phyloP scores from a whole-genome alignment of 2,113 vertebrate species.

The Oreochromis niloticus region DNA sequence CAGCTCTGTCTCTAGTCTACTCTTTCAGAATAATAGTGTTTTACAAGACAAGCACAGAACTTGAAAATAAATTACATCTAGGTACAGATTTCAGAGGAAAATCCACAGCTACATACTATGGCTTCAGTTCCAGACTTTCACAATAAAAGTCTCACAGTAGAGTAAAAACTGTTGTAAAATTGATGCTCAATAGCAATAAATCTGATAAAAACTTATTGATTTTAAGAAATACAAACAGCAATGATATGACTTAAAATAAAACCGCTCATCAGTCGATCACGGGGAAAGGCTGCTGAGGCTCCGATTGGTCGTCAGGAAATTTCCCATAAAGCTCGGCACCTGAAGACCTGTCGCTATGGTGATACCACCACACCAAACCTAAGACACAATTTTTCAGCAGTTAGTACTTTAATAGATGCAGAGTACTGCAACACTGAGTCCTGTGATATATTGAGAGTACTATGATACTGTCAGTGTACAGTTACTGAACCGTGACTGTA shows the following conservation, averaged over 20 bases:
- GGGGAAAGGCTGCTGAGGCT: constrained; percentile 77
- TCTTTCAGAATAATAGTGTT: background rate
- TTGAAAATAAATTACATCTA: background rate
- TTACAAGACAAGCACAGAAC: background rate
- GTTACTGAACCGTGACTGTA: background rate
- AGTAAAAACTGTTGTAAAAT: background rate
- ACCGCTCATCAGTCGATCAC: background rate
- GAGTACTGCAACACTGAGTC: constrained; percentile 45
- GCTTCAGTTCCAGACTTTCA: background rate
- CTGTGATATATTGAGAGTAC: background rate
- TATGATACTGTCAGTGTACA: background rate
- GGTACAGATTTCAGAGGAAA: background rate
- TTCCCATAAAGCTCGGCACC: constrained; percentile 85
- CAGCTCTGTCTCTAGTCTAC: background rate
- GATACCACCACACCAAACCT: constrained; percentile 93
- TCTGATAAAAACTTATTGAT: background rate
- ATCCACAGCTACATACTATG: background rate
- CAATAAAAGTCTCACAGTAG: background rate
- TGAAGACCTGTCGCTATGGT: constrained; percentile 83
- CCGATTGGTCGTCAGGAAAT: constrained; percentile 75
- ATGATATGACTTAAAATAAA: background rate
- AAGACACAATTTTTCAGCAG: background rate
- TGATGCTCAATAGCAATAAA: background rate
- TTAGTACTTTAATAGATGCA: background rate
- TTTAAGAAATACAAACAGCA: background rate